A percentile compares a stretch with the other conserved stretches of the same genome.
Evolutionary conservation across 1,140 invertebrate genomes (phyloP).

Genomic region (Bombus consobrinus): DNA sequence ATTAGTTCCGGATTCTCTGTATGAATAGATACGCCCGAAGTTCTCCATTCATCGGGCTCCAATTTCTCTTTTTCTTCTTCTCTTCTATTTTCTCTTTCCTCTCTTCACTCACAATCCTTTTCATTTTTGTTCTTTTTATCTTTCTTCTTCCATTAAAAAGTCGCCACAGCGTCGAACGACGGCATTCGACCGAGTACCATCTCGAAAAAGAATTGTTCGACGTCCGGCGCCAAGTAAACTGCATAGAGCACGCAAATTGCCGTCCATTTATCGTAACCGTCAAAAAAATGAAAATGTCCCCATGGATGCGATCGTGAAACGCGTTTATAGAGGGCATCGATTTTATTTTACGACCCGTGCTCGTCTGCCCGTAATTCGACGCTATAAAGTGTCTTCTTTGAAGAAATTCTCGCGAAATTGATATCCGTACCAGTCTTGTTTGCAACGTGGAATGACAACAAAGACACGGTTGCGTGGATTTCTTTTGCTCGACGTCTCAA

Average conservation of each 20-base stretch:
- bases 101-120: neutral
- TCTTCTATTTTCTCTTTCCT: neutral
- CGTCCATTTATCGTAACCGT: neutral
- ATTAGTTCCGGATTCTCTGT: conserved; percentile 34
- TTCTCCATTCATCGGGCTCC: conserved; percentile 22
- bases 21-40: conserved; percentile 12
- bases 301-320: neutral
- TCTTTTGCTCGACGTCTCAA: neutral
- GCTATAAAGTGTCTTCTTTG: neutral
- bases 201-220: conserved; percentile 5
- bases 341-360: conserved; percentile 24
- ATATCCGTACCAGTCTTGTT: conserved; percentile 33
- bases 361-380: neutral
- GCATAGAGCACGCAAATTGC: neutral
- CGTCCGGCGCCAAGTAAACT: neutral
- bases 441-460: neutral
- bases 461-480: neutral
- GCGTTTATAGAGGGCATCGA: neutral
- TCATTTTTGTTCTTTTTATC: neutral
- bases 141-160: neutral
- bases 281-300: conserved; percentile 1
- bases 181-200: neutral
- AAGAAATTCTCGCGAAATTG: conserved; percentile 29
- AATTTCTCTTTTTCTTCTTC: neutral
- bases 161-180: neutral